Evolutionary conservation across 2,888 invertebrate species (phyloP), one percentile per base, ranked within the genome.

Genomic region (Zelleria hepariella): DNA sequence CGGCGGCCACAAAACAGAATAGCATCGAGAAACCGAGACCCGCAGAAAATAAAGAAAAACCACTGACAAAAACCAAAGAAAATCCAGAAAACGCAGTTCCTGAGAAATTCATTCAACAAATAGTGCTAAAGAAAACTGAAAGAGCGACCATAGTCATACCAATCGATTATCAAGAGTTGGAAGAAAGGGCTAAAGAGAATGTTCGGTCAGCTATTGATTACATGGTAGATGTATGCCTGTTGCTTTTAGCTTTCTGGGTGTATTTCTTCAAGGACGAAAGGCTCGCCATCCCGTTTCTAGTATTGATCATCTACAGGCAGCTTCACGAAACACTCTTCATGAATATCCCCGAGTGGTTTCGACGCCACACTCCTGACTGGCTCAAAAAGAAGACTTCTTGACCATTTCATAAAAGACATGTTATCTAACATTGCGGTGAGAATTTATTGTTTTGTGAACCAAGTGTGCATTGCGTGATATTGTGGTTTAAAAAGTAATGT

Each of bases 191-290:
- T 0, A 92, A 93, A 69, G 87, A 89, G 32, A 93, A 92, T 66
- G 94, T 94, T 1, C 90, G 93, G 64, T 91, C 93, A 1, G 91
- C 91, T 0, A 84, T 95, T 24, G 93, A 93, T 72, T 95, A 94
- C 72, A 81, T 92, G 24, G 94, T 94, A 0, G 95, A 96, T 75
- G 75, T 95, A 61, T 93, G 93, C 51, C 90, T 96, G 69, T 91
- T 96, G 62, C 65, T 93, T 47, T 91, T 95, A 15, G 95, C 96
- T 24, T 92, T 94, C 75, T 96, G 95, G 92, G 90, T 95, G 42
- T 96, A 95, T 79, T 80, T 95, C 60, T 95, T 95, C 72, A 93
- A 94, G 71, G 94, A 94, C 72, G 94, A 95, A 73, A 89, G 93
- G 64, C 88, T 95, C 56, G 94, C 95, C n/a, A 90, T 96, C 66